Percentiles rank a stretch among this genome's conserved stretches.
These are phyloP conservation scores for Plagodis pulveraria DNA, from an alignment of 2,888 invertebrate genomes.

Conservation along the genomic window DNA sequence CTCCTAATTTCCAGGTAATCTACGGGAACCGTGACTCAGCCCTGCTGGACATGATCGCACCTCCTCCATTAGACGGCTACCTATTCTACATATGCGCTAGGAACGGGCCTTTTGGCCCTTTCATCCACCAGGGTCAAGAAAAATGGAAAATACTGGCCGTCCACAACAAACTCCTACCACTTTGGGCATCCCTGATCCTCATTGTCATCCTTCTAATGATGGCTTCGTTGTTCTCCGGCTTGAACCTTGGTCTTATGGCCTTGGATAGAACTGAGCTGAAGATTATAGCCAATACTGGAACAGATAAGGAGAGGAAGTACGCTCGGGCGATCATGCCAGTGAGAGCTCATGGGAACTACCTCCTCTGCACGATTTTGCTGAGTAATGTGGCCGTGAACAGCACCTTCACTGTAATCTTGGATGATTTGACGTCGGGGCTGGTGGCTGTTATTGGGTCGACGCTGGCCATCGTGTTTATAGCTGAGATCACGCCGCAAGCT, in stretches of 20 bases:
- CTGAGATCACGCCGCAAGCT: constrained; percentile 98
- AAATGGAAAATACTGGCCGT: constrained; percentile 87
- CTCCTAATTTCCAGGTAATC: constrained; percentile 47
- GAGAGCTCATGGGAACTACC: constrained; percentile 95
- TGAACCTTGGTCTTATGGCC: constrained; percentile 98
- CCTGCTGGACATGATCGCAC: constrained; percentile 59
- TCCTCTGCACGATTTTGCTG: constrained; percentile 92
- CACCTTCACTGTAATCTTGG: constrained; percentile 97
- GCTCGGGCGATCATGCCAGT: constrained; percentile 97
- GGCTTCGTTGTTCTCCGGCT: constrained; percentile 98
- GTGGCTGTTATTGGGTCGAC: constrained; percentile 96
- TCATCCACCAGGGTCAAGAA: constrained; percentile 88
- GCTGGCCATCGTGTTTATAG: constrained; percentile 97
- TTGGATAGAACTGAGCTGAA: constrained; percentile 97
- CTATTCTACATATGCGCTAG: constrained; percentile 73
- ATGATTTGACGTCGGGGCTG: constrained; percentile 96
- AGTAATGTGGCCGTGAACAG: constrained; percentile 98
- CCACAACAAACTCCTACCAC: constrained; percentile 89
- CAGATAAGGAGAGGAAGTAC: constrained; percentile 91
- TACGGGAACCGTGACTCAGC: constrained; percentile 56
- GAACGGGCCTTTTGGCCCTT: constrained; percentile 57
- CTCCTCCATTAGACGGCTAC: constrained; percentile 61
- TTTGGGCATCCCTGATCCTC: constrained; percentile 91
- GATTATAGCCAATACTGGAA: constrained; percentile 97
- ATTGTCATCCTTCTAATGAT: constrained; percentile 91